A percentile compares a stretch with the other conserved stretches of the same genome.
phyloP scores from a whole-genome alignment of 2,888 invertebrate genomes.

The Eristalinus sepulchralis region DNA sequence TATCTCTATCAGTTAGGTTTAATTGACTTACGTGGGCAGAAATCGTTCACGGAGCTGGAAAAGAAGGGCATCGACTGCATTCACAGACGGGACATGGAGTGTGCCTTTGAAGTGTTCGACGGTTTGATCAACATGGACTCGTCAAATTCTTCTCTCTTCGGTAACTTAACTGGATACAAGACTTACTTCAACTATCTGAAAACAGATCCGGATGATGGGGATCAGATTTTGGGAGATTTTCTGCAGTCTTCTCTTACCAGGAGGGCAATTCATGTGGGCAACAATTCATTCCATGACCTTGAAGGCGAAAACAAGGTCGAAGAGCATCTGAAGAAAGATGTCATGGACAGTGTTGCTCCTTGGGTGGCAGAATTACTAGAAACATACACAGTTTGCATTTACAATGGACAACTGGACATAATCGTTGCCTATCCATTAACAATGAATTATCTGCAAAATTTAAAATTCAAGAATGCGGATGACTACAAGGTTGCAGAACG shows the following conservation, averaged over 20 bases:
- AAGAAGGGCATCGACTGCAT: slow-evolving; percentile 82
- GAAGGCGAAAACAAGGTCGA: slow-evolving; percentile 84
- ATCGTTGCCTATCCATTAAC: slow-evolving; percentile 94
- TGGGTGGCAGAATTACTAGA: slow-evolving; percentile 87
- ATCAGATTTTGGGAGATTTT: slow-evolving; percentile 80
- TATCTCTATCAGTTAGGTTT: slow-evolving; percentile 89
- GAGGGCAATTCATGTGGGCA: slow-evolving; percentile 92
- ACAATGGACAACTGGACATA: slow-evolving; percentile 95
- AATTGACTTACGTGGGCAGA: slow-evolving; percentile 83
- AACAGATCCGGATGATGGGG: slow-evolving; percentile 84
- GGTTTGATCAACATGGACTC: slow-evolving; percentile 84
- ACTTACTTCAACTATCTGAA: slow-evolving; percentile 82
- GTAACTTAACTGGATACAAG: slow-evolving; percentile 80
- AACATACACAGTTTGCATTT: slow-evolving; percentile 85
- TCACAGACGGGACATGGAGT: slow-evolving; percentile 83
- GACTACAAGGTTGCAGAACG: slow-evolving; percentile 86
- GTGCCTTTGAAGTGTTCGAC: slow-evolving; percentile 89
- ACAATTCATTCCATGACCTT: slow-evolving; percentile 85
- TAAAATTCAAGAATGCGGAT: slow-evolving; percentile 86
- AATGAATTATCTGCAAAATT: slow-evolving; percentile 87
- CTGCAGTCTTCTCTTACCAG: slow-evolving; percentile 82
- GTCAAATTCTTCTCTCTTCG: slow-evolving; percentile 85
- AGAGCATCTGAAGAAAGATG: slow-evolving; percentile 86
- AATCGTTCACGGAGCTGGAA: slow-evolving; percentile 84
- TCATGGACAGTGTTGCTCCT: slow-evolving; percentile 90